phyloP scores from a whole-genome alignment of 2,888 invertebrate genomes.

The Ectobius pallidus region DNA sequence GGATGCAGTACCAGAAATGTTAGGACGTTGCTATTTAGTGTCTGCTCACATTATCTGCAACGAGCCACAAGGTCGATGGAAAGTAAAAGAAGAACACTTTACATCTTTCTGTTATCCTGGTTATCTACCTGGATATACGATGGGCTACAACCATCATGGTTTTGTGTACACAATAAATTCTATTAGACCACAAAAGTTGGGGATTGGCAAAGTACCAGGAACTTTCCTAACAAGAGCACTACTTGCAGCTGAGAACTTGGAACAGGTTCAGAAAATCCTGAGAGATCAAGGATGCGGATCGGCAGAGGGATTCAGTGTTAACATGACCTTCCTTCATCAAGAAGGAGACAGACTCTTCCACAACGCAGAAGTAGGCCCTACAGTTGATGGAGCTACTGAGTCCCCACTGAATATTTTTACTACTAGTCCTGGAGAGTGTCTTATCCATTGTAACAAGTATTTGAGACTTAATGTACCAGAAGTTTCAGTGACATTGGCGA shows the following conservation, averaged over 20 bases:
- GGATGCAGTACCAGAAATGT: slow-evolving; percentile 76
- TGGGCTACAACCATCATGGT: slow-evolving; percentile 86
- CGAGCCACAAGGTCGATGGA: slow-evolving; percentile 68
- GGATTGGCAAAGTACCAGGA: slow-evolving; percentile 79
- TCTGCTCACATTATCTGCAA: slow-evolving; percentile 77
- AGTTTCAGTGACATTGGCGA: neutral
- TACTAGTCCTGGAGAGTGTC: slow-evolving; percentile 67
- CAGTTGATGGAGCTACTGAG: slow-evolving; percentile 56
- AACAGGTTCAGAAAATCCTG: slow-evolving; percentile 72
- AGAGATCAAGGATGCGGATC: slow-evolving; percentile 78
- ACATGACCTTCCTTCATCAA: slow-evolving; percentile 78
- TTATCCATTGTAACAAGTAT: slow-evolving; percentile 79
- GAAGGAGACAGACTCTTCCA: slow-evolving; percentile 73
- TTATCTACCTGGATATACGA: slow-evolving; percentile 86
- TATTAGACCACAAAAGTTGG: slow-evolving; percentile 70
- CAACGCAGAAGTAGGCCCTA: slow-evolving; percentile 82
- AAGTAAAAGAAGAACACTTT: slow-evolving; percentile 77
- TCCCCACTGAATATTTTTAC: slow-evolving; percentile 69
- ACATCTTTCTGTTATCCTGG: slow-evolving; percentile 87
- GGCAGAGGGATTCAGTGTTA: slow-evolving; percentile 83
- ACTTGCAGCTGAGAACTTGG: slow-evolving; percentile 71
- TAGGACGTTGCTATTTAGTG: slow-evolving; percentile 84
- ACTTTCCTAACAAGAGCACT: slow-evolving; percentile 81
- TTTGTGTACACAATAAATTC: slow-evolving; percentile 85
- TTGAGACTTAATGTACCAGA: neutral